Evolutionary conservation across 2,888 invertebrate species (phyloP).

Genomic region (Cheilosia urbana): DNA sequence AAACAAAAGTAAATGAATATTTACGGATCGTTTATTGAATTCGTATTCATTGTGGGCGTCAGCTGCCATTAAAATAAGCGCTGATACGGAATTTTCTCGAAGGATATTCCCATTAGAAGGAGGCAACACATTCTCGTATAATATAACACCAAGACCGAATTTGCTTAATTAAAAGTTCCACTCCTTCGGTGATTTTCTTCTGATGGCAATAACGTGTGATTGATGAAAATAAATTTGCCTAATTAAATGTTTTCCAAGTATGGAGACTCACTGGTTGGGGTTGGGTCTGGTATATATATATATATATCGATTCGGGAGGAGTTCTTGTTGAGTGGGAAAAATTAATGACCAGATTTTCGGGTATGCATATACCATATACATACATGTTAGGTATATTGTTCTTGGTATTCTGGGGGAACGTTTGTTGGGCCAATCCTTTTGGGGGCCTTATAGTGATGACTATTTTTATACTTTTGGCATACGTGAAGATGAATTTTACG

Average conservation of each 20-base stretch:
- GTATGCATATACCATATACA: not conserved
- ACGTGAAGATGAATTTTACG: too few species aligned
- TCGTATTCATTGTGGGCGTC: constrained; percentile 43
- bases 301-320: constrained; percentile 44
- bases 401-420: not conserved
- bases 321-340: constrained; percentile 20
- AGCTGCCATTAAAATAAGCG: constrained; percentile 29
- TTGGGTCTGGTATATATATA: not conserved
- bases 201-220: constrained; percentile 63
- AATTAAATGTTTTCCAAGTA: constrained; percentile 53
- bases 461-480: too few species aligned
- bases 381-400: not conserved
- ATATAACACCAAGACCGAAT: constrained; percentile 32
- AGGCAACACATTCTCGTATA: not conserved
- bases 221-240: constrained; percentile 70
- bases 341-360: constrained; percentile 50
- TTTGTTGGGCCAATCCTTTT: constrained; percentile 55
- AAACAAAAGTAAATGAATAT: constrained; percentile 4
- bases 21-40: constrained; percentile 39
- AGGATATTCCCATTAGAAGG: not conserved
- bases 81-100: too few species aligned
- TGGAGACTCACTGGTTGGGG: not conserved
- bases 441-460: constrained; percentile 8
- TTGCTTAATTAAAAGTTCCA: constrained; percentile 70
- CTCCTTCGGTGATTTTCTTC: constrained; percentile 53